Evolutionary conservation across 2,797 vertebrate species (phyloP), one percentile per base, ranked within the genome.

Genomic region (Delichon dasypus): DNA sequence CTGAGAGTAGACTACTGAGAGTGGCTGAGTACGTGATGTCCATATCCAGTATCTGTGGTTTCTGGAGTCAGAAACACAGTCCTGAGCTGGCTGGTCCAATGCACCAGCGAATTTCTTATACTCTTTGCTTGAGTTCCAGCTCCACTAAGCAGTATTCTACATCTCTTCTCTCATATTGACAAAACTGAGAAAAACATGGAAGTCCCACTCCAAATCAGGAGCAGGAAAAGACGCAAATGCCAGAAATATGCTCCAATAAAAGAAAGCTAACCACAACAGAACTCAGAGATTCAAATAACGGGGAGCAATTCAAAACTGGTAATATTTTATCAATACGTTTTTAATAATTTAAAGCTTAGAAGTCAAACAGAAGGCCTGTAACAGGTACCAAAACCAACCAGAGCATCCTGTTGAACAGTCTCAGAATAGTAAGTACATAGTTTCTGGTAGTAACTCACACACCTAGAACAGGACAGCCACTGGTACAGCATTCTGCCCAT

Each of bases 1-100:
- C 21, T 70, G 51, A 67, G 71, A 85, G 44, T 2, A 61, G 16
- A 50, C 27, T 22, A 9, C 20, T 12, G 14, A 38, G 11, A 21
- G 21, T 6, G 7, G 36, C 29, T 51, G n/a, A 11, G 7, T 27
- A 42, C 0, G 0, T 21, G 36, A 47, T 60, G 13, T 66, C 61
- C 19, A 18, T 7, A 50, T 8, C 26, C 50, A 48, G 50, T 38
- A 36, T 21, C 34, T 81, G 29, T 2, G 5, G 15, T 15, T 85
- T 62, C 40, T 64, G 30, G 29, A 53, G 32, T 40, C 32, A 72
- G 61, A 79, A 75, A 73, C 3, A 65, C 8, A 70, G 27, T 34
- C 34, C n/a, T 73, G 27, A 68, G 26, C 16, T 1, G 3, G 30
- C 16, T 74, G 29, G 26, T 54, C 36, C 4, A 21, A 68, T 15